Evolutionary conservation across 2,888 invertebrate species (phyloP).

Genomic region (Poecilus cupreus): DNA sequence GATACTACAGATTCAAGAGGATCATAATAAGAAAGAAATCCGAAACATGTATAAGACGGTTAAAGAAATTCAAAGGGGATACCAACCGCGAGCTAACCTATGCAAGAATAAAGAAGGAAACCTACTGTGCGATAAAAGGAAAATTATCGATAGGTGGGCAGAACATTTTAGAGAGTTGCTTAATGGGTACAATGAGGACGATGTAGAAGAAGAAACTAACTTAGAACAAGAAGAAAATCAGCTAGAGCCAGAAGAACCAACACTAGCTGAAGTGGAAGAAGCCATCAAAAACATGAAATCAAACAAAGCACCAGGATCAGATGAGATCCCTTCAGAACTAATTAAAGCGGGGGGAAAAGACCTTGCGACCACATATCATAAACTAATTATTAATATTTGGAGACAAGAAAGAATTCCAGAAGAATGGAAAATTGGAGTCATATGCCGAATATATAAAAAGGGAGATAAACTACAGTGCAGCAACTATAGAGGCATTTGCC

Average conservation of each 20-base stretch:
- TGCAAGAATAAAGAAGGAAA: slow-evolving; percentile 13
- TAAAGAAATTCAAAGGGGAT: not conserved
- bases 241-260: not conserved
- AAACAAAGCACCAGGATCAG: not conserved
- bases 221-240: not conserved
- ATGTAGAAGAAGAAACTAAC: not conserved
- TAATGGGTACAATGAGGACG: not conserved
- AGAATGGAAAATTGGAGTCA: not conserved
- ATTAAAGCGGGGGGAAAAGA: not conserved
- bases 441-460: not conserved
- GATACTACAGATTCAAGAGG: not conserved
- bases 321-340: not conserved
- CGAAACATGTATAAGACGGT: not conserved
- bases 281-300: not conserved
- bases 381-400: not conserved
- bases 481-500: not conserved
- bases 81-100: not conserved
- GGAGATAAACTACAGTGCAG: not conserved
- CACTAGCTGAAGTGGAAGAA: not conserved
- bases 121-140: not conserved
- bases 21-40: not conserved
- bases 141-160: not conserved
- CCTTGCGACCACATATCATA: not conserved
- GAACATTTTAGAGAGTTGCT: not conserved
- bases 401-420: not conserved